Base-by-base conservation (phyloP, 2,113 vertebrate species). In the Tringa solitaria region DNA sequence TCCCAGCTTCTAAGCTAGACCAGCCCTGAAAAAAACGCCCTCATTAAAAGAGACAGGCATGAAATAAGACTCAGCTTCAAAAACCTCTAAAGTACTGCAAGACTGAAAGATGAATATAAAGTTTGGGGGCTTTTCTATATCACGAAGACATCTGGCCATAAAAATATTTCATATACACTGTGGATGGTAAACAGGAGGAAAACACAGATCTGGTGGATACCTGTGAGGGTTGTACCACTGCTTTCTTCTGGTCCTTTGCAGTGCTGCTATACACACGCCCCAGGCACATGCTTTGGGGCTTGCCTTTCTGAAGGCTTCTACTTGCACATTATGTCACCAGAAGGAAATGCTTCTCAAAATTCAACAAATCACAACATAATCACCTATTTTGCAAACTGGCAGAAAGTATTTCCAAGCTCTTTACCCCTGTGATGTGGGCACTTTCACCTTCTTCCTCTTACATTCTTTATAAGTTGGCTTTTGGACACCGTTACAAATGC, bases 41-140 rank as follows among this genome's bases (percentile, higher is more conserved):
- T 96, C 77, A 76, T 96, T 95, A 85, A 91, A 91, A 84, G 57
- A 80, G 74, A 91, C 0, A 0, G 53, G n/a, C 53, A 91, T 32
- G 70, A 93, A 95, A 85, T 69, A 95, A 65, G 70, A 50, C 68
- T 78, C 43, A 14, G 60, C 81, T 92, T 89, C 95, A 89, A 82
- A 90, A 84, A n/a, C 64, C 80, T 48, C 74, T 82, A 64, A 87
- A 95, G 57, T 51, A 48, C 46, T 28, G 88, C 87, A 77, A 70
- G 54, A 39, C n/a, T 78, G 93, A 85, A 80, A 72, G 72, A 77
- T 60, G 30, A 88, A 81, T 72, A 68, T 54, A 89, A 93, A 90
- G n/a, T 91, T 95, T 45, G 8, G 43, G 51, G 64, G 43, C 27
- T 90, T 86, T 90, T 84, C 76, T 93, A 4, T 57, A 84, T 68